Base-by-base conservation (phyloP, 2,888 invertebrate species). In the Lucinisca nassula region DNA sequence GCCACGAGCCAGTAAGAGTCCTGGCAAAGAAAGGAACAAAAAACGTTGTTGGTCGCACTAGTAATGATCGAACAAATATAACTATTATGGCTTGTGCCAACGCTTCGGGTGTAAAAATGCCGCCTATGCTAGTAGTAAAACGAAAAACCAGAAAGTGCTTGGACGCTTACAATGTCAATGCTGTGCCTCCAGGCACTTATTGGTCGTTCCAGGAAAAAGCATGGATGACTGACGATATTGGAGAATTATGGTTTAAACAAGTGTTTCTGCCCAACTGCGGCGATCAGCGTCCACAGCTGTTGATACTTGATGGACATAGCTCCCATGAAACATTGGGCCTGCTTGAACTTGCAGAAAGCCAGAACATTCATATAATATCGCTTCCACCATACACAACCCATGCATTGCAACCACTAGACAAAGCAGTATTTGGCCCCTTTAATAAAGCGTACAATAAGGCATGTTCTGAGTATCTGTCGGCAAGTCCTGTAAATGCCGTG, bases 221-320 rank as follows among this genome's bases (percentile, higher is more conserved):
- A 1, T 84, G 83, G 83, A 83, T 83, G 83, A 74, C 55, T 24
- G 79, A 73, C 17, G 61, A 27, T 21, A 24, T 83, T 0, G 55
- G 78, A 32, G 67, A 70, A 2, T 32, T 75, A 58, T 76, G 73
- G 58, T 73, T 80, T 35, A 24, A 38, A n/a, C 12, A n/a, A n/a
- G n/a, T 55, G n/a, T 55, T 55, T 55, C 21, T 55, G n/a, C 10
- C 10, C 4, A 21, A 21, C 10, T 55, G 55, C 21, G 55, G 72
- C 10, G 12, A 6, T 4, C 24, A 72, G n/a, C 24, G 72, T 14
- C 80, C 72, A 17, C 72, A 80, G 24, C 4, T 72, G 17, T 40
- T 80, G 21, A 32, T 80, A 32, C 51, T 38, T 32, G 80, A 73
- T 55, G 80, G 72, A n/a, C 72, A 51, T 24, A 58, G 0, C n/a